A percentile compares a stretch with the other conserved stretches of the same genome.
phyloP scores from a whole-genome alignment of 2,797 vertebrate species.

The Spinus pinus region DNA sequence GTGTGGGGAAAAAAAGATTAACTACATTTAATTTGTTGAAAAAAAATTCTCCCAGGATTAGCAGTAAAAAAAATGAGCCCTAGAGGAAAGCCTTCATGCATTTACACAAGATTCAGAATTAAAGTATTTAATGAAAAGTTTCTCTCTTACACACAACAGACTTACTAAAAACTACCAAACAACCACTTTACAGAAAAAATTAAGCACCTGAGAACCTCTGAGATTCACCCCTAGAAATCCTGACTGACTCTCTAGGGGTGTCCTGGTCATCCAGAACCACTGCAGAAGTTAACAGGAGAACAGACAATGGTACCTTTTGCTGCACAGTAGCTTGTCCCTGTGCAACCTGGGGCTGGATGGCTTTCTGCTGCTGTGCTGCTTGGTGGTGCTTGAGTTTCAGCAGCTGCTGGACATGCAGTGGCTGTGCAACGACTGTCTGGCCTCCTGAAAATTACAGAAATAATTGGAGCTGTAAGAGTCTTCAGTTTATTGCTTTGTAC shows the following conservation, averaged over 20 bases:
- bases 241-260: neutral
- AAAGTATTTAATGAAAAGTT: neutral
- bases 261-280: neutral
- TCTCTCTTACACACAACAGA: neutral
- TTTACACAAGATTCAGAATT: neutral
- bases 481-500: neutral
- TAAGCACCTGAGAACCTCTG: neutral
- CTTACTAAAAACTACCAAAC: neutral
- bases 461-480: neutral
- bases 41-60: neutral
- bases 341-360: constrained; percentile 81
- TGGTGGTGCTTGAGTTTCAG: constrained; percentile 82
- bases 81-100: neutral
- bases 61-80: neutral
- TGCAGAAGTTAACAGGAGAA: neutral
- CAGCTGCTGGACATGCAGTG: constrained; percentile 84
- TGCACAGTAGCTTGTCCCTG: constrained; percentile 83
- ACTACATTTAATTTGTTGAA: neutral
- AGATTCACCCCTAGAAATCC: neutral
- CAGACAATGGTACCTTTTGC: constrained; percentile 81
- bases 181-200: neutral
- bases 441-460: constrained; percentile 73
- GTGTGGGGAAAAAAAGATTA: neutral
- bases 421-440: constrained; percentile 80
- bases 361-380: constrained; percentile 84